Evolutionary conservation across 2,113 vertebrate genomes (phyloP), one percentile per base, ranked within the genome.

Genomic region (Vombatus ursinus): DNA sequence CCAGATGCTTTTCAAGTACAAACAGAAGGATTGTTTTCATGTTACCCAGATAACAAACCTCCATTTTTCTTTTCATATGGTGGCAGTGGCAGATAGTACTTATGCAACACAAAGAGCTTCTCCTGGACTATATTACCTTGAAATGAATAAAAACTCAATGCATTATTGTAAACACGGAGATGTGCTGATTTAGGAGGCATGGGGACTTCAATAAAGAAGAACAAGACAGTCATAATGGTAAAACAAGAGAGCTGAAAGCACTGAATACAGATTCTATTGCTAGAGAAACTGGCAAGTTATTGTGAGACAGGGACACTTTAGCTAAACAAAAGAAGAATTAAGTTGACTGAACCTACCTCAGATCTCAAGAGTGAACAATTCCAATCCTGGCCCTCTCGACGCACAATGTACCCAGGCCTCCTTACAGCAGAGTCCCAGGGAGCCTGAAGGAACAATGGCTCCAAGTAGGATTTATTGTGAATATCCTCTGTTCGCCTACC

Each of bases 121-220:
- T 97, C 93, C 89, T 31, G 16, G 95, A 89, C 96, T 94, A 23
- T 90, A 90, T 97, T 96, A 97, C 97, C 95, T 90, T 24, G 96
- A 92, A 77, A 92, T 90, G 96, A 95, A 93, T 93, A 28, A 95
- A 90, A 92, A 90, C 50, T 97, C 97, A 95, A 91, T 95, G 92
- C 96, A 92, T 96, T 93, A 96, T 95, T 97, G 95, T 97, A 93
- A 97, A 97, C 68, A 90, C 68, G 6, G 96, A 97, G 98, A 97
- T 96, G 95, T 47, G 96, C 96, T 54, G 97, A 97, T 95, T 95
- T 93, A 10, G 95, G 91, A 3, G 90, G 93, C 77, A 28, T 0
- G 90, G 90, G n/a, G 90, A 68, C 50, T 96, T 95, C 93, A 31
- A 1, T 92, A 95, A 90, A 52, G 84, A 93, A 90, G 91, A 95